A percentile compares a stretch with the other conserved stretches of the same genome.
phyloP scores from a whole-genome alignment of 2,888 invertebrate genomes.

The Leucoptera coffeella region DNA sequence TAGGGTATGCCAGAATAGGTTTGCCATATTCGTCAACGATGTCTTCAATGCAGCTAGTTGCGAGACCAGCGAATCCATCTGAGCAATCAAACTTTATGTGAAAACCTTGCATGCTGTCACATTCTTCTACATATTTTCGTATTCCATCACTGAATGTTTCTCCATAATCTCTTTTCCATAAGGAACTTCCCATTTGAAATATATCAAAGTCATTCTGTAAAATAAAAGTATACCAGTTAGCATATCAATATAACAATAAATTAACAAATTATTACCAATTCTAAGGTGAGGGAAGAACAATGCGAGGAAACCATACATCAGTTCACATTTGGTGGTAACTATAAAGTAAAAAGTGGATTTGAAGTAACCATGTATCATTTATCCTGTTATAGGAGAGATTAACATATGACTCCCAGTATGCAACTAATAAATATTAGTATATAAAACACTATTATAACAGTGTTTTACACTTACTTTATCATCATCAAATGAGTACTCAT shows the following conservation, averaged over 20 bases:
- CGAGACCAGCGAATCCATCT: slow-evolving; percentile 82
- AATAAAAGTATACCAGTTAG: slow-evolving; percentile 8
- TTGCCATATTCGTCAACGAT: slow-evolving; percentile 80
- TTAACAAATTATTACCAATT: too few species aligned
- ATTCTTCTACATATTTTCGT: slow-evolving; percentile 82
- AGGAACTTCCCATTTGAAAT: slow-evolving; percentile 50
- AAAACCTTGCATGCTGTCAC: slow-evolving; percentile 81
- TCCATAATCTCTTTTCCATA: slow-evolving; percentile 61
- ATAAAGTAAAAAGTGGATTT: too few species aligned
- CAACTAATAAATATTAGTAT: too few species aligned
- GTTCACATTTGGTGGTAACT: too few species aligned
- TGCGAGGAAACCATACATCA: too few species aligned
- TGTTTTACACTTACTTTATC: slow-evolving; percentile 30
- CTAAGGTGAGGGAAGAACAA: too few species aligned
- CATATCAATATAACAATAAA: too few species aligned
- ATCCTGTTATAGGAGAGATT: too few species aligned
- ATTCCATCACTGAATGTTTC: slow-evolving; percentile 77
- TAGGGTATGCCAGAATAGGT: slow-evolving; percentile 64
- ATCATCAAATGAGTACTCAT: slow-evolving; percentile 60
- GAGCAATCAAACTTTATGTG: slow-evolving; percentile 76
- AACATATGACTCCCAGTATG: too few species aligned
- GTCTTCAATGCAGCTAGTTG: slow-evolving; percentile 65
- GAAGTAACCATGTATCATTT: too few species aligned
- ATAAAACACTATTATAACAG: too few species aligned
- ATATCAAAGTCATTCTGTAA: slow-evolving; percentile 43